Evolutionary conservation across 2,888 invertebrate genomes (phyloP).

Genomic region (Drosophila pseudotakahashii): DNA sequence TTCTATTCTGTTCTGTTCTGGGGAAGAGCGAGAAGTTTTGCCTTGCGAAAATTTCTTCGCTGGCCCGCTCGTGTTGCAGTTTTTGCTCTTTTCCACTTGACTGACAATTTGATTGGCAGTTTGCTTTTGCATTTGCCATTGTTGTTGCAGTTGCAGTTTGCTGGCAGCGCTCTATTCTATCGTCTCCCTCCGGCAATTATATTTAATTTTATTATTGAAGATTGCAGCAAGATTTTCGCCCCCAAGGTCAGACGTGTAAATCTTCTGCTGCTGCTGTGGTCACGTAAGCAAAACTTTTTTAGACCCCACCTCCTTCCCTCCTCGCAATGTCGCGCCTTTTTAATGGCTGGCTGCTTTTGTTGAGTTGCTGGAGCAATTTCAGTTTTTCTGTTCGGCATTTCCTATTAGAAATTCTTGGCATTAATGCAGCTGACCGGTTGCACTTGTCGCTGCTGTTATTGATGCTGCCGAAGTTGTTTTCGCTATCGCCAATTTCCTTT

Average conservation of each 20-base stretch:
- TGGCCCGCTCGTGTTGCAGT: conserved; percentile 63
- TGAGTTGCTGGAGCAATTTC: conserved; percentile 44
- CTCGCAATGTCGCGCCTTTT: conserved; percentile 65
- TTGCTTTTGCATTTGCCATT: conserved; percentile 64
- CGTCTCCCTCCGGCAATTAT: conserved; percentile 72
- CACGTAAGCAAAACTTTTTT: conserved; percentile 74
- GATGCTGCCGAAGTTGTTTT: conserved; percentile 25
- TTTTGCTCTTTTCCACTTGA: conserved; percentile 78
- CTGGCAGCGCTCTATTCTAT: conserved; percentile 49
- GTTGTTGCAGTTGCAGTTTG: conserved; percentile 31
- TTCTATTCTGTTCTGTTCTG: conserved; percentile 6
- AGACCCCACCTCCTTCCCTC: conserved; percentile 18
- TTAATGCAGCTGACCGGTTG: conserved; percentile 53
- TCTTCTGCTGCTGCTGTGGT: conserved; percentile 67
- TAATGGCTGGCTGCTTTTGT: conserved; percentile 53
- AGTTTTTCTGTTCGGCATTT: conserved; percentile 47
- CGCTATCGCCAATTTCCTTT: conserved; percentile 51
- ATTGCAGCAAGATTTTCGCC: conserved; percentile 79
- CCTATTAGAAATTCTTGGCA: conserved; percentile 66
- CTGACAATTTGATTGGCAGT: conserved; percentile 78
- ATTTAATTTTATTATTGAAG: conserved; percentile 82
- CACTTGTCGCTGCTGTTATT: conserved; percentile 37
- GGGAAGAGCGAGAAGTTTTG: conserved; percentile 66
- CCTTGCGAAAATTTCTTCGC: conserved; percentile 68
- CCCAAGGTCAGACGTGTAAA: conserved; percentile 77